phyloP scores from a whole-genome alignment of 2,797 vertebrate species.

The Acanthopagrus latus region DNA sequence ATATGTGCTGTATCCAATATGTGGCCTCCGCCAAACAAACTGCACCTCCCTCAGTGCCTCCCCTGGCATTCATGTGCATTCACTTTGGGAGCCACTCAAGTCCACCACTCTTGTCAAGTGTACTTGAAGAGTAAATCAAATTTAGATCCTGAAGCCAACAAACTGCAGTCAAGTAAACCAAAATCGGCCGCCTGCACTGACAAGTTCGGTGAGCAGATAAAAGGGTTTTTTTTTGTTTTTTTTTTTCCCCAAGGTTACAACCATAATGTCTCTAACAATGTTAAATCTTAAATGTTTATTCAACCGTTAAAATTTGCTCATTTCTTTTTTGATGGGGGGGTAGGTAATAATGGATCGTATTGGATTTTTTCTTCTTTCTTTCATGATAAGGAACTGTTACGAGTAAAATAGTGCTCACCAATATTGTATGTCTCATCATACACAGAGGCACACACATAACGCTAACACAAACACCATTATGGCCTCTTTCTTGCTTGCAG shows the following conservation, averaged over 20 bases:
- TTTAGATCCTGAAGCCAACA: slow-evolving; percentile 27
- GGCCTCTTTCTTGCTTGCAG: slow-evolving; percentile 45
- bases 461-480: slow-evolving; percentile 45
- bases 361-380: not conserved
- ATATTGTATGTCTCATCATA: slow-evolving; percentile 7
- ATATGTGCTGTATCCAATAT: not conserved
- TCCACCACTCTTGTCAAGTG: not conserved
- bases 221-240: not conserved
- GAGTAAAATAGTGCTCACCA: slow-evolving; percentile 3
- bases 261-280: slow-evolving; percentile 12
- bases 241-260: not conserved
- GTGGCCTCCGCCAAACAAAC: slow-evolving; percentile 6
- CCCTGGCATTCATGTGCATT: slow-evolving; percentile 5
- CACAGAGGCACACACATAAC: slow-evolving; percentile 21
- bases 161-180: slow-evolving; percentile 9
- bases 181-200: not conserved
- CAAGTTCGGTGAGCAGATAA: not conserved
- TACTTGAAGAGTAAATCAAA: slow-evolving; percentile 7
- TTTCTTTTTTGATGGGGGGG: slow-evolving; percentile 2
- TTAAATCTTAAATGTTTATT: slow-evolving; percentile 20
- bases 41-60: not conserved
- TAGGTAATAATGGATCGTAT: slow-evolving; percentile 2
- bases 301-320: slow-evolving; percentile 4
- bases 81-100: slow-evolving; percentile 1
- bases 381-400: not conserved